Evolutionary conservation across 2,797 vertebrate species (phyloP).

Genomic region (Kryptolebias ocellatus): DNA sequence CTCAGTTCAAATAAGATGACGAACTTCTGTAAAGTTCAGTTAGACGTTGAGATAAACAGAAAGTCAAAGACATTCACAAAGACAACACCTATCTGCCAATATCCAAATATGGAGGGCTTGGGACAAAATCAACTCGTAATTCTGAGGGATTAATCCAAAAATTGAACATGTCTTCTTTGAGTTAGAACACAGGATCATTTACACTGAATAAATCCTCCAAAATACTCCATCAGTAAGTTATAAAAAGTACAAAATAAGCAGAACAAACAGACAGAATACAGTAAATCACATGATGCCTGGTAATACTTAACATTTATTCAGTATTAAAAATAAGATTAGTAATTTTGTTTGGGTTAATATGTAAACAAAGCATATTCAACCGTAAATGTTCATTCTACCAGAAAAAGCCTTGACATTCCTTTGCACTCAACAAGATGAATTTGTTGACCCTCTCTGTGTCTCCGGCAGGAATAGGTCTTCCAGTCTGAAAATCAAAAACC

Average conservation of each 20-base stretch:
- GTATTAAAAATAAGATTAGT: constrained; percentile 19
- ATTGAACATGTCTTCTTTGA: too few species aligned
- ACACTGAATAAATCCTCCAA: not conserved
- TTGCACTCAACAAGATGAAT: constrained; percentile 49
- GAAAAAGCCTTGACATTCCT: constrained; percentile 47
- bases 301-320: not conserved
- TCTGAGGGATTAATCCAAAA: too few species aligned
- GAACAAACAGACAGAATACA: not conserved
- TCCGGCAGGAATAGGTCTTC: constrained; percentile 71
- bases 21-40: too few species aligned
- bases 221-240: too few species aligned
- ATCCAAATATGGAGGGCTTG: too few species aligned
- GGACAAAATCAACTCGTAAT: too few species aligned
- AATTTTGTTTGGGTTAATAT: constrained; percentile 32
- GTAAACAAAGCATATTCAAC: constrained; percentile 54
- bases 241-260: constrained; percentile 3
- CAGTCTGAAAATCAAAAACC: constrained; percentile 74
- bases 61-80: too few species aligned
- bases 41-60: too few species aligned
- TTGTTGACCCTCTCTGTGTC: constrained; percentile 61
- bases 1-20: too few species aligned
- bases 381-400: constrained; percentile 47
- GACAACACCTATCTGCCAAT: too few species aligned
- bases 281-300: not conserved
- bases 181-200: not conserved